A percentile compares a stretch with the other conserved stretches of the same genome.
These are phyloP conservation scores for Siderastrea radians DNA, from an alignment of 92 coral and sea anemone genomes.

Conservation along the genomic window DNA sequence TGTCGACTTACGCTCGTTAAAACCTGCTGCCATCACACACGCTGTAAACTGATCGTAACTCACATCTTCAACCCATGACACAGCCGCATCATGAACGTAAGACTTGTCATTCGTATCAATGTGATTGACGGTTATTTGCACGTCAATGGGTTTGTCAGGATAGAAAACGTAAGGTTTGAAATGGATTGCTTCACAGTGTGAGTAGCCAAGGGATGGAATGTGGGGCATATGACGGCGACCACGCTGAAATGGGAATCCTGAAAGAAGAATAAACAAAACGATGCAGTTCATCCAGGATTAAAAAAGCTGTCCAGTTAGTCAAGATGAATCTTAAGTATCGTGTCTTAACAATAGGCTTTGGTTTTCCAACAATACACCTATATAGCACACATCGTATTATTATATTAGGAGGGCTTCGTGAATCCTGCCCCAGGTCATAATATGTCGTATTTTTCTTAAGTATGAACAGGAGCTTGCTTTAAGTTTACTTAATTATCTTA, in stretches of 20 bases:
- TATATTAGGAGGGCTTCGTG: too few relatives aligned
- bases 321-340: too few relatives aligned
- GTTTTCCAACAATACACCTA: background rate
- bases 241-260: slow-evolving; percentile 27
- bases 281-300: background rate
- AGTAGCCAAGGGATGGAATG: slow-evolving; percentile 17
- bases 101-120: slow-evolving; percentile 58
- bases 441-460: too few relatives aligned
- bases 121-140: slow-evolving; percentile 82
- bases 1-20: slow-evolving; percentile 10
- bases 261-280: background rate
- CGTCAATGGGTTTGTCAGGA: slow-evolving; percentile 81
- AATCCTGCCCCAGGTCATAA: too few relatives aligned
- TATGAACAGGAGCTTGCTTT: too few relatives aligned
- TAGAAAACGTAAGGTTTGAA: slow-evolving; percentile 72
- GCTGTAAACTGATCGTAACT: slow-evolving; percentile 55
- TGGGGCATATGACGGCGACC: slow-evolving; percentile 21
- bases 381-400: too few relatives aligned
- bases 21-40: slow-evolving; percentile 68
- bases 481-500: too few relatives aligned
- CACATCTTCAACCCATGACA: slow-evolving; percentile 72
- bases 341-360: too few relatives aligned
- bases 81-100: slow-evolving; percentile 75
- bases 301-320: background rate
- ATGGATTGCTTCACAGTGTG: slow-evolving; percentile 35